Conservation (phyloP, 2,113 vertebrate genomes). For the Motacilla tschutschensis region DNA sequence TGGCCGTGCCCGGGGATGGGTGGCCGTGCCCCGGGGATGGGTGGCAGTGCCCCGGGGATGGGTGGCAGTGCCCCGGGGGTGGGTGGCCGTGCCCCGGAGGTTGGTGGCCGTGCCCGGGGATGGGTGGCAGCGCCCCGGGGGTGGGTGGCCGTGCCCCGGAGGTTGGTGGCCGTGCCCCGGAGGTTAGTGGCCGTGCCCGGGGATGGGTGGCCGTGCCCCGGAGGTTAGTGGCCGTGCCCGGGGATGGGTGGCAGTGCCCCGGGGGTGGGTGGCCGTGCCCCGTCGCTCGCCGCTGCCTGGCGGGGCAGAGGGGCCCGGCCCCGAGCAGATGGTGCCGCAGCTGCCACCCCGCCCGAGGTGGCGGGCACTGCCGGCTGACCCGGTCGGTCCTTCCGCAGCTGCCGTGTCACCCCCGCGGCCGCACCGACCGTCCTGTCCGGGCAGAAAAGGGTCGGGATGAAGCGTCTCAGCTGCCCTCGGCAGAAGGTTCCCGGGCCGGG, state of each 20-base stretch:
- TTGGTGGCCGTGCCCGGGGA: background rate
- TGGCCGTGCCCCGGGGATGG: background rate
- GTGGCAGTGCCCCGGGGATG: background rate
- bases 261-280: background rate
- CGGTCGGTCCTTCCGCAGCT: conserved; percentile 68
- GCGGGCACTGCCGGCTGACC: conserved; percentile 76
- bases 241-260: fast-evolving
- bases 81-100: too few relatives aligned
- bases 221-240: fast-evolving
- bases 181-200: too few relatives aligned
- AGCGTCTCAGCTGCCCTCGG: conserved; percentile 72
- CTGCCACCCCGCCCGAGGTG: conserved; percentile 85
- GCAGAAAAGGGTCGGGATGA: conserved; percentile 50
- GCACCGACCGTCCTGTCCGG: conserved; percentile 69
- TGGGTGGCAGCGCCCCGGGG: too few relatives aligned
- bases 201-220: background rate
- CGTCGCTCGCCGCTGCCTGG: background rate
- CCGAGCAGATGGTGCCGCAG: conserved; percentile 88
- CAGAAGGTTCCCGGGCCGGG: conserved; percentile 65
- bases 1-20: fast-evolving
- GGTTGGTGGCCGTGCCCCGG: too few relatives aligned
- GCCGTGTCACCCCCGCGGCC: conserved; percentile 78
- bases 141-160: background rate
- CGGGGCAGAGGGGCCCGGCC: background rate
- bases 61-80: too few relatives aligned